A percentile compares a stretch with the other conserved stretches of the same genome.
phyloP scores from a whole-genome alignment of 1,140 invertebrate species.

The Aphelenchoides avenae region DNA sequence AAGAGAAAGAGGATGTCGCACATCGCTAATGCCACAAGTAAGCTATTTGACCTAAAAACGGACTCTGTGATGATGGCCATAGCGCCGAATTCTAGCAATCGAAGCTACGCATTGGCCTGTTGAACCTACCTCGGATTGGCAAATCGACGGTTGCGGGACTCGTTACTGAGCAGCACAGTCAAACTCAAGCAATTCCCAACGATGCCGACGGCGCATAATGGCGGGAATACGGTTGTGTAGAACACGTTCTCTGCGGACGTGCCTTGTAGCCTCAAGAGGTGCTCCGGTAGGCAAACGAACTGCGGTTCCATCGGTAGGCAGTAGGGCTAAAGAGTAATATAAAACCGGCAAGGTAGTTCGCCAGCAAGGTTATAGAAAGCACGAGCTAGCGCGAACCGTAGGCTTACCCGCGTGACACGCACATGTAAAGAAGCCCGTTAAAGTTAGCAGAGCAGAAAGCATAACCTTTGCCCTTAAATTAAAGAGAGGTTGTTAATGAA shows the following conservation, averaged over 20 bases:
- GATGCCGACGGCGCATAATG: conserved; percentile 34
- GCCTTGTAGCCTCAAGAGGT: conserved; percentile 26
- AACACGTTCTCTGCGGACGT: conserved; percentile 32
- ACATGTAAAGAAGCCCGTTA: no score
- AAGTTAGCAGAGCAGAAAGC: no score
- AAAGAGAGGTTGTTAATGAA: no score
- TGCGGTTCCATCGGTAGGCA: no score
- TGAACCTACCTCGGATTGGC: conserved; percentile 6
- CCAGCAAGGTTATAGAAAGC: no score
- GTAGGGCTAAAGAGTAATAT: no score
- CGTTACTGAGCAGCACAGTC: conserved; percentile 31
- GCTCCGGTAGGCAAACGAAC: conserved; percentile 24
- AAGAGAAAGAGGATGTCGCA: conserved; percentile 46
- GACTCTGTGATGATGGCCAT: background rate
- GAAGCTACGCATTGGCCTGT: conserved; percentile 8
- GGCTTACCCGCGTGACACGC: no score
- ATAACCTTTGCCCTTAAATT: no score
- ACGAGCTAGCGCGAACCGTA: no score
- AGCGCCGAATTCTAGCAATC: background rate
- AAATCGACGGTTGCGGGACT: conserved; percentile 7
- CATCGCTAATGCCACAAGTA: conserved; percentile 41
- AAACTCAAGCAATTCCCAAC: conserved; percentile 44
- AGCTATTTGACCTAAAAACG: conserved; percentile 40
- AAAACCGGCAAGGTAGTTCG: no score
- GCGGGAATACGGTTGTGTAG: conserved; percentile 38